Percentiles rank a stretch among this genome's conserved stretches.
Conservation (phyloP, 2,113 vertebrate species). For the human (Homo sapiens) region GRCh38 chr9:80955501-80956000, state of each 20-base stretch:
- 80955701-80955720: not conserved
- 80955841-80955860: not conserved
- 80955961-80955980: not conserved
- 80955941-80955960: not conserved
- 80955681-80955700: not conserved
- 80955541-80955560: not conserved
- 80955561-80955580: not conserved
- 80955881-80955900: not conserved
- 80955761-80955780: not conserved
- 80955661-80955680: not conserved
- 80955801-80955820: not conserved
- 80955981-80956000: not conserved
- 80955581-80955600: not conserved
- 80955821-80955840: not conserved
- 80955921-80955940: not conserved
- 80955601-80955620: not conserved
- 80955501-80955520: not conserved
- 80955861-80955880: not conserved
- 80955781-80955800: not conserved
- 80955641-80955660: not conserved
- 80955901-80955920: not conserved
- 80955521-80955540: not conserved
- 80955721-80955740: not conserved
- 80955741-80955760: not conserved
- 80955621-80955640: not conserved